Evolutionary conservation across 2,888 invertebrate species (phyloP).

Genomic region (Pocota personata): DNA sequence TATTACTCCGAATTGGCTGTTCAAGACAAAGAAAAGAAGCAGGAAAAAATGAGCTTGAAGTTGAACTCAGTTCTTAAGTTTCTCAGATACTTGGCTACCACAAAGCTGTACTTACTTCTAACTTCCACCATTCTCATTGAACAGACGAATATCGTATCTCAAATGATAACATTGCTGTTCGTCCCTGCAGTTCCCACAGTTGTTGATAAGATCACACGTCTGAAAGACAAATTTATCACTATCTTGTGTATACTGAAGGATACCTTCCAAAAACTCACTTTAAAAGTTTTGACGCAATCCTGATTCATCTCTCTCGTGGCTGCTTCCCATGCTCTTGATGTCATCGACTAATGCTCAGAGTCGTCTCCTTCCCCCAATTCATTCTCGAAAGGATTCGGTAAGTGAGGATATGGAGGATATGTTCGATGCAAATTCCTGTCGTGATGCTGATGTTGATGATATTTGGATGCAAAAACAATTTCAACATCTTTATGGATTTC

Average conservation of each 20-base stretch:
- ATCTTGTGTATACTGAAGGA: neutral
- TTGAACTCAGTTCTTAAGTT: no score
- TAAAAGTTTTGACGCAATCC: constrained; percentile 84
- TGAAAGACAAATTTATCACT: constrained; percentile 69
- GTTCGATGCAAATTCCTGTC: constrained; percentile 76
- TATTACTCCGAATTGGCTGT: no score
- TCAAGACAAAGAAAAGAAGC: no score
- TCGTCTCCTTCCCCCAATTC: constrained; percentile 70
- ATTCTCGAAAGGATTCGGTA: constrained; percentile 78
- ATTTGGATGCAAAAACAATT: constrained; percentile 79
- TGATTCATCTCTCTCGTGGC: constrained; percentile 1
- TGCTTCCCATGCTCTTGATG: constrained; percentile 16
- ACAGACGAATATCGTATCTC: constrained; percentile 85
- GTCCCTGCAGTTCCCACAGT: constrained; percentile 87
- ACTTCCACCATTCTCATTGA: constrained; percentile 86
- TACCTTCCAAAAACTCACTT: constrained; percentile 78
- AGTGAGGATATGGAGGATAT: constrained; percentile 78
- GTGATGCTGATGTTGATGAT: constrained; percentile 74
- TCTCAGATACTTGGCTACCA: no score
- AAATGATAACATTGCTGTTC: constrained; percentile 86
- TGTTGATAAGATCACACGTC: constrained; percentile 87
- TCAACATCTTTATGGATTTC: constrained; percentile 78
- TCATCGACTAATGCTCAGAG: constrained; percentile 54
- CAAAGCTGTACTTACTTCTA: constrained; percentile 85
- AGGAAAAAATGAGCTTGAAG: no score